phyloP scores from a whole-genome alignment of 1,140 invertebrate genomes.

The Apis laboriosa region DNA sequence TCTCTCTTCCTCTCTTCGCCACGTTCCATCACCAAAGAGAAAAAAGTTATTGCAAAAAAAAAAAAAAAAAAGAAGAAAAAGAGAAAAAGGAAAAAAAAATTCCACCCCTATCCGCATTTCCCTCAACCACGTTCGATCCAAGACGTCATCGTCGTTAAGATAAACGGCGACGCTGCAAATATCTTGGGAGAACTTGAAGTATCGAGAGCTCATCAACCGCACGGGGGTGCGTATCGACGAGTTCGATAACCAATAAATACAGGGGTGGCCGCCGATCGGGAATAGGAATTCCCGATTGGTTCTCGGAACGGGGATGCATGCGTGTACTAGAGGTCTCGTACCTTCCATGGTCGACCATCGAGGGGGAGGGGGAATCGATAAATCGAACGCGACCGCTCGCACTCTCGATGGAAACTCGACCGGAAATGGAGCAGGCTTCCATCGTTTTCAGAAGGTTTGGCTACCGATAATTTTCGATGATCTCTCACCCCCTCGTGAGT shows the following conservation, averaged over 20 bases:
- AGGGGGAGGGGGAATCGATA: slow-evolving; percentile 63
- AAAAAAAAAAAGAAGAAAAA: not conserved
- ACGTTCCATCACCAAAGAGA: not conserved
- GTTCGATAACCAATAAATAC: slow-evolving; percentile 49
- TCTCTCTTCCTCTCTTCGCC: not conserved
- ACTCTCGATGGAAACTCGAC: slow-evolving; percentile 70
- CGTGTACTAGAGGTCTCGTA: slow-evolving; percentile 68
- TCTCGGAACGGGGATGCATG: slow-evolving; percentile 73
- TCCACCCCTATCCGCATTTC: not conserved
- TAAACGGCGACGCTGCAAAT: slow-evolving; percentile 10
- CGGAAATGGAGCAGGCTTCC: slow-evolving; percentile 74
- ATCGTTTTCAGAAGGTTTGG: slow-evolving; percentile 55
- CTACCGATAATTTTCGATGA: slow-evolving; percentile 49
- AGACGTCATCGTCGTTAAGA: slow-evolving; percentile 14
- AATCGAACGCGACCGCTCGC: slow-evolving; percentile 54
- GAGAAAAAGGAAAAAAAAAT: not conserved
- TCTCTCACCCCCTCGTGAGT: slow-evolving; percentile 22
- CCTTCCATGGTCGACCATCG: not conserved
- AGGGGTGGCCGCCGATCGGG: slow-evolving; percentile 64
- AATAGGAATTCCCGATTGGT: slow-evolving; percentile 79
- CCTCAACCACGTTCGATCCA: not conserved
- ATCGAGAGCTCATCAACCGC: slow-evolving; percentile 45
- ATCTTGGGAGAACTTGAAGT: slow-evolving; percentile 47
- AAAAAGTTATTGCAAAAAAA: not conserved
- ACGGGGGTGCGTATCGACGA: slow-evolving; percentile 34